Conservation (phyloP, 2,888 invertebrate species). For the Elmis aenea region DNA sequence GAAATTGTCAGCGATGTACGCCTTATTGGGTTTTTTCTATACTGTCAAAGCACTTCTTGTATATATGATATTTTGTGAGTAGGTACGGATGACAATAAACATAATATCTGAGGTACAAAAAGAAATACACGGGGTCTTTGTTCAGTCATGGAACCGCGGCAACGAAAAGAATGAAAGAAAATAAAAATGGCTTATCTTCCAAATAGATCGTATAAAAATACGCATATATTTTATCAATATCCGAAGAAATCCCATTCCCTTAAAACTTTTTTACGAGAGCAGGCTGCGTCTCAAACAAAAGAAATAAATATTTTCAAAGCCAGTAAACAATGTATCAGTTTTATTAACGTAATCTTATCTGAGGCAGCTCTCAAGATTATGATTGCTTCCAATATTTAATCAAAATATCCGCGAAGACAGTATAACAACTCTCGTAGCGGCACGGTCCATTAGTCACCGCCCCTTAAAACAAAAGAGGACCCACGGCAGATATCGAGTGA, state of each 20-base stretch:
- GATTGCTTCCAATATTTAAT: slow-evolving; percentile 22
- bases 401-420: slow-evolving; percentile 17
- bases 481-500: slow-evolving; percentile 12
- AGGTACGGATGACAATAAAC: slow-evolving; percentile 19
- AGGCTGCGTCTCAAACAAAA: slow-evolving; percentile 21
- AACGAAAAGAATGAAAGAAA: slow-evolving; percentile 20
- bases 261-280: slow-evolving; percentile 26
- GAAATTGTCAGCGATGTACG: slow-evolving; percentile 20
- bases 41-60: slow-evolving; percentile 19
- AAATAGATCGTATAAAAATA: slow-evolving; percentile 24
- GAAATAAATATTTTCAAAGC: slow-evolving; percentile 28
- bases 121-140: slow-evolving; percentile 18
- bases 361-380: slow-evolving; percentile 20
- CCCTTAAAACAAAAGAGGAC: slow-evolving; percentile 12
- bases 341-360: slow-evolving; percentile 26
- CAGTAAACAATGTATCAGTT: slow-evolving; percentile 25
- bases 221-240: slow-evolving; percentile 26
- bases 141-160: slow-evolving; percentile 18
- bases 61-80: slow-evolving; percentile 22
- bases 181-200: slow-evolving; percentile 23
- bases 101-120: slow-evolving; percentile 20
- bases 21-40: slow-evolving; percentile 21
- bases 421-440: slow-evolving; percentile 16
- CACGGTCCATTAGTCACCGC: slow-evolving; percentile 20
- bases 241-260: slow-evolving; percentile 24